Conservation (phyloP, 2,888 invertebrate species). For the Lymantria dispar region DNA sequence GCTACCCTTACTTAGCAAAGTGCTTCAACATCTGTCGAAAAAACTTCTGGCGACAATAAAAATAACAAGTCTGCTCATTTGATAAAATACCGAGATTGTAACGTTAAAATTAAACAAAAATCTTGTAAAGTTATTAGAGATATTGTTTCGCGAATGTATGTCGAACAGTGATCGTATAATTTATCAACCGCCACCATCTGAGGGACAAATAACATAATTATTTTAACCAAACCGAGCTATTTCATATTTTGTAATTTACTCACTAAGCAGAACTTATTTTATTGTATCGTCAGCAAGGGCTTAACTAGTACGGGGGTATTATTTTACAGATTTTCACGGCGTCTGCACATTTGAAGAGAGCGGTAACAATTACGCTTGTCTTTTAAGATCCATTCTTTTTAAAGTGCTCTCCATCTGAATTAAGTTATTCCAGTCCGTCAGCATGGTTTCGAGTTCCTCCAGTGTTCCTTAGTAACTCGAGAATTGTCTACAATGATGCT, state of each 20-base stretch:
- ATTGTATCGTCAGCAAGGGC: conserved; percentile 70
- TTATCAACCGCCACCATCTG: conserved; percentile 39
- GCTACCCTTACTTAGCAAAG: conserved; percentile 19
- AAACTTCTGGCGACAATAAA: conserved; percentile 28
- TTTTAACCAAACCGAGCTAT: conserved; percentile 70
- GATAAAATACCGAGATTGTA: conserved; percentile 13
- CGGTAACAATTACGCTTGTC: conserved; percentile 53
- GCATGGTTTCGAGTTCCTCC: conserved; percentile 40
- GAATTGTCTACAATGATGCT: conserved; percentile 28
- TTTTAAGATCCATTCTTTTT: conserved; percentile 61
- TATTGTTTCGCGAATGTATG: too few species aligned
- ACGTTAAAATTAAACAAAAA: conserved; percentile 29
- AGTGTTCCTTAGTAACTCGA: conserved; percentile 35
- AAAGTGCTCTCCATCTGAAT: conserved; percentile 61
- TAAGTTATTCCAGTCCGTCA: conserved; percentile 56
- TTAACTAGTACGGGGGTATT: conserved; percentile 61
- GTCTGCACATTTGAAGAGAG: conserved; percentile 61
- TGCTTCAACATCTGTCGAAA: conserved; percentile 35
- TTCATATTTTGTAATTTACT: conserved; percentile 70
- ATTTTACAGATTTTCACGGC: conserved; percentile 69
- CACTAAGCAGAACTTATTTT: conserved; percentile 64
- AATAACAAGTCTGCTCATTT: conserved; percentile 21
- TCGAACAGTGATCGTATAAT: too few species aligned
- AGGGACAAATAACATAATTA: conserved; percentile 75
- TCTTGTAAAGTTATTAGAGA: conserved; percentile 8